These are phyloP conservation scores for Ceyx melanurus DNA, from an alignment of 2,113 vertebrate species.

Conservation along the genomic window DNA sequence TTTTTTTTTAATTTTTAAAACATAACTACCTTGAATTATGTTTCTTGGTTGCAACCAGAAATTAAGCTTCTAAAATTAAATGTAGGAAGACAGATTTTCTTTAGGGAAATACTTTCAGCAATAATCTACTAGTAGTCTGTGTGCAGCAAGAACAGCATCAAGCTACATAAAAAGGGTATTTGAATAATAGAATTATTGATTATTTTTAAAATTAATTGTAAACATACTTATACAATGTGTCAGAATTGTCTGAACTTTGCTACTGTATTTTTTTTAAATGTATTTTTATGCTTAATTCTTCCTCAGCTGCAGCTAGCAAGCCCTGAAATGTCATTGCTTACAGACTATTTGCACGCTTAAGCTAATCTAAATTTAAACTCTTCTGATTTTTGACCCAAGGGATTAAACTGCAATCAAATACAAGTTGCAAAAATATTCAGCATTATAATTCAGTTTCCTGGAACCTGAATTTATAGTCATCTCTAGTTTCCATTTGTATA, in stretches of 20 bases:
- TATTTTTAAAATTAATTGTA: fast-evolving
- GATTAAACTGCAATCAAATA: slow-evolving; percentile 49
- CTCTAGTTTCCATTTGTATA: slow-evolving; percentile 1
- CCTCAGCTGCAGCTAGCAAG: not conserved
- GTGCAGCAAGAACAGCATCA: not conserved
- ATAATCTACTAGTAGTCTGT: not conserved
- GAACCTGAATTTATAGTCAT: slow-evolving; percentile 2
- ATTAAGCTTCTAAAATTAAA: not conserved
- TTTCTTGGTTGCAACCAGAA: not conserved
- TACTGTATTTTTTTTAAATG: not conserved
- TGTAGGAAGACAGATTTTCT: not conserved
- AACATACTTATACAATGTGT: not conserved
- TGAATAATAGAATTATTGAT: not conserved
- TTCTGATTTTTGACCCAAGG: slow-evolving; percentile 46
- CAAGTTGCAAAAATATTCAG: slow-evolving; percentile 54
- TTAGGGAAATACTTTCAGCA: not conserved
- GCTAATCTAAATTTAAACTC: slow-evolving; percentile 46
- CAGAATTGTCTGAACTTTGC: not conserved
- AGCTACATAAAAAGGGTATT: not conserved
- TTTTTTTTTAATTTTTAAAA: too few species aligned
- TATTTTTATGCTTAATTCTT: not conserved
- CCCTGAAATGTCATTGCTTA: slow-evolving; percentile 1
- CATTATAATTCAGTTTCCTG: not conserved
- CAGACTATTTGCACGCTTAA: not conserved
- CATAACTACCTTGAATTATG: not conserved